phyloP scores from a whole-genome alignment of 2,113 vertebrate species.

The Misgurnus mizolepis region DNA sequence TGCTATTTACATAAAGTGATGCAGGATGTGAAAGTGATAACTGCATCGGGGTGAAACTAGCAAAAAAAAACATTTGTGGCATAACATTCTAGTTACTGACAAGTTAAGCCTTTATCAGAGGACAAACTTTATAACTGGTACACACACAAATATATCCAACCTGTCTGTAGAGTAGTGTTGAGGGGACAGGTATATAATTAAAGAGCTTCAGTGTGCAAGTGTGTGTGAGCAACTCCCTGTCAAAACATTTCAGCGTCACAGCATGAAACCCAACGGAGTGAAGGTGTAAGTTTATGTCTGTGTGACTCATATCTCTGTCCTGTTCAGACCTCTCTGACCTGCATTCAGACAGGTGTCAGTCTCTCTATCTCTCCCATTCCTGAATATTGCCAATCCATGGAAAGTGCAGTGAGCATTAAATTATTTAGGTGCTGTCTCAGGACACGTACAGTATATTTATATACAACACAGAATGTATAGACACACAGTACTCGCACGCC shows the following conservation, averaged over 20 bases:
- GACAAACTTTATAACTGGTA: not conserved
- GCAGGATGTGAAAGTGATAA: too few species aligned
- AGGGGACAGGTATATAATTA: constrained; percentile 42
- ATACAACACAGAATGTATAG: not conserved
- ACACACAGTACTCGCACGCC: too few species aligned
- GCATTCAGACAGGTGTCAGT: constrained; percentile 30
- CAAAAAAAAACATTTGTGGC: too few species aligned
- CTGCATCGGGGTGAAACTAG: too few species aligned
- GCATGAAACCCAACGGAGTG: constrained; percentile 38
- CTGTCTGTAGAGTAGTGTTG: constrained; percentile 3
- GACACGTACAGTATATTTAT: too few species aligned
- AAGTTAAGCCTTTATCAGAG: not conserved
- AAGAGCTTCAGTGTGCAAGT: constrained; percentile 26
- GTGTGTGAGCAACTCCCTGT: constrained; percentile 56
- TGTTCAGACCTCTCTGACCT: not conserved
- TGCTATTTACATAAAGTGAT: too few species aligned
- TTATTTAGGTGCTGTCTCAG: constrained; percentile 22
- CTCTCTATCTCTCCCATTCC: constrained; percentile 2
- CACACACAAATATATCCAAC: not conserved
- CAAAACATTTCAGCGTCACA: constrained; percentile 68
- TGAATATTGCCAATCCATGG: constrained; percentile 34
- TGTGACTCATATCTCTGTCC: constrained; percentile 1
- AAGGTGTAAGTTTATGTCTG: constrained; percentile 28
- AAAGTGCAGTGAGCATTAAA: constrained; percentile 23
- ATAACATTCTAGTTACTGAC: not conserved